Evolutionary conservation across 2,888 invertebrate species (phyloP).

Genomic region (Drosophila rubida): DNA sequence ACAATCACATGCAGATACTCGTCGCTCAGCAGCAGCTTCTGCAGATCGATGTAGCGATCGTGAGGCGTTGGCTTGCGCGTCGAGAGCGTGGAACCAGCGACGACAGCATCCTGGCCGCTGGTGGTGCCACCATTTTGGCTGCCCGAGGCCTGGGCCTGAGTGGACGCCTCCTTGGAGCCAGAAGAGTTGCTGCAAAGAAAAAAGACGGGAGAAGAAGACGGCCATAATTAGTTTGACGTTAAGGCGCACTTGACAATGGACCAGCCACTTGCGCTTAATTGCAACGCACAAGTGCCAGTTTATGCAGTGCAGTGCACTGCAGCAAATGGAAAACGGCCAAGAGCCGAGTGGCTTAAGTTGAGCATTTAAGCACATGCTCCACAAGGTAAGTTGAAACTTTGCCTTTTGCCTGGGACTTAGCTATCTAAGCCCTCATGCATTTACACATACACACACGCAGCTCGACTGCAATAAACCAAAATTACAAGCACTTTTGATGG

Average conservation of each 20-base stretch:
- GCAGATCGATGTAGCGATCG: constrained; percentile 83
- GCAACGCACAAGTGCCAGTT: constrained; percentile 50
- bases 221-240: constrained; percentile 41
- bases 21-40: constrained; percentile 62
- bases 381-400: constrained; percentile 35
- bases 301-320: constrained; percentile 14
- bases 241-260: constrained; percentile 38
- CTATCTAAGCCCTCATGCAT: constrained; percentile 36
- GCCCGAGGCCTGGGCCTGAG: constrained; percentile 79
- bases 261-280: constrained; percentile 47
- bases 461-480: constrained; percentile 44
- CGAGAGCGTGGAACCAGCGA: constrained; percentile 65
- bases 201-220: constrained; percentile 13
- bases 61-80: constrained; percentile 81
- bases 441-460: constrained; percentile 10
- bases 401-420: constrained; percentile 31
- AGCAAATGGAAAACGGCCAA: background rate
- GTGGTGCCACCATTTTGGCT: constrained; percentile 70
- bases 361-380: constrained; percentile 31
- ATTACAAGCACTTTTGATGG: constrained; percentile 34
- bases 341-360: constrained; percentile 41
- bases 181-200: constrained; percentile 83
- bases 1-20: constrained; percentile 84
- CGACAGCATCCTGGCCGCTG: constrained; percentile 72
- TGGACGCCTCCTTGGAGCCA: constrained; percentile 84